A percentile compares a stretch with the other conserved stretches of the same genome.
These are phyloP conservation scores for Sebastiscus albofasciatus DNA, from an alignment of 2,797 vertebrate genomes.

Conservation along the genomic window DNA sequence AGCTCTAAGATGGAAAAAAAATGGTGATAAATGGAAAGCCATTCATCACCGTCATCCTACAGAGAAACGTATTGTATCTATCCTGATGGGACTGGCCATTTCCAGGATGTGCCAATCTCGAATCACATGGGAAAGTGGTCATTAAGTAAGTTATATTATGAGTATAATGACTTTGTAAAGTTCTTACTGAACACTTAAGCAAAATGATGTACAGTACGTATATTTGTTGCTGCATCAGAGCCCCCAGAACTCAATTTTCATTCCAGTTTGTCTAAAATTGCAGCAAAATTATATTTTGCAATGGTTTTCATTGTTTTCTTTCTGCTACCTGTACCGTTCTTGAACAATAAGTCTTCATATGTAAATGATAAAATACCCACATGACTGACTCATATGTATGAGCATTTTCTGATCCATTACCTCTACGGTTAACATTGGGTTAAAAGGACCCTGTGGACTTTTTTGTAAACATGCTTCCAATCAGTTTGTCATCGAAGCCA, in stretches of 20 bases:
- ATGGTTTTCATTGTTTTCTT: background rate
- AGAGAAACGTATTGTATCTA: background rate
- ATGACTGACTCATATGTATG: background rate
- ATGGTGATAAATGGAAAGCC: background rate
- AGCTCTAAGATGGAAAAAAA: background rate
- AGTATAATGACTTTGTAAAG: background rate
- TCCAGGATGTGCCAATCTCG: background rate
- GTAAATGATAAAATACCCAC: background rate
- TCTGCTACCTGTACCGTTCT: background rate
- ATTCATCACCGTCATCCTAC: background rate
- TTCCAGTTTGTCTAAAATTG: background rate
- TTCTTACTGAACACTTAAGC: background rate
- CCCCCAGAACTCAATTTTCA: background rate
- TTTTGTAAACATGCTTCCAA: background rate
- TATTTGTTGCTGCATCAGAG: background rate
- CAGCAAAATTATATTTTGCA: background rate
- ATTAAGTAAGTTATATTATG: background rate
- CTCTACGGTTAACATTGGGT: background rate
- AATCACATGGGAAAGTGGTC: background rate
- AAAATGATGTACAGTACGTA: background rate
- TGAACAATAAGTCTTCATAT: background rate
- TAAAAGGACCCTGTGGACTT: background rate
- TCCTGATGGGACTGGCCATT: background rate
- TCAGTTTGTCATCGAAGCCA: background rate
- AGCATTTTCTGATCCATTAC: background rate